These are phyloP conservation scores for Emmelina monodactyla DNA, from an alignment of 2,888 invertebrate genomes.

Conservation along the genomic window DNA sequence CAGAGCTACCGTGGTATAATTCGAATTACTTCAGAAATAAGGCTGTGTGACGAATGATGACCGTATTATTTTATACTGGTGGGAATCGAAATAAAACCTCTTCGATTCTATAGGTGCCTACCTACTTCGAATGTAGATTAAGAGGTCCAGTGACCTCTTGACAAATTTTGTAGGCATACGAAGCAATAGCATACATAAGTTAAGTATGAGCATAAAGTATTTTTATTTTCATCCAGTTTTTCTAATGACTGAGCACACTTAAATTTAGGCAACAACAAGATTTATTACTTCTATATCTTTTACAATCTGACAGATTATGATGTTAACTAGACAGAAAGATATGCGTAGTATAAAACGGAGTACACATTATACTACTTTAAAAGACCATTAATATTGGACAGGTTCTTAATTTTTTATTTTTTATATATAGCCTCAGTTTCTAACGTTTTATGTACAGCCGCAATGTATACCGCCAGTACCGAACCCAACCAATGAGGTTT, in stretches of 20 bases:
- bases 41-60: conserved; percentile 8
- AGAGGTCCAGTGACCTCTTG: no score
- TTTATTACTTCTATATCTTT: neutral
- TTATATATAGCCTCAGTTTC: neutral
- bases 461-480: neutral
- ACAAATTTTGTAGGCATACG: no score
- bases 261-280: neutral
- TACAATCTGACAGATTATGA: neutral
- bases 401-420: neutral
- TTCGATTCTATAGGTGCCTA: no score
- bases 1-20: conserved; percentile 19
- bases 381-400: no score
- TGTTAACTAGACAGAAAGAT: neutral
- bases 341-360: no score
- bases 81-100: neutral
- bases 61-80: conserved; percentile 1
- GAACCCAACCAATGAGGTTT: conserved; percentile 5
- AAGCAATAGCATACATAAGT: no score
- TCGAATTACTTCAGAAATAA: conserved; percentile 18
- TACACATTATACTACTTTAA: no score
- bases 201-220: no score
- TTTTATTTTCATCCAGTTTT: no score
- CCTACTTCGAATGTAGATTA: no score
- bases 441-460: neutral
- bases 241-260: neutral